Percentiles rank a stretch among this genome's conserved stretches.
Evolutionary conservation across 2,113 vertebrate species (phyloP).

Genomic region (Brevimyrus niger): DNA sequence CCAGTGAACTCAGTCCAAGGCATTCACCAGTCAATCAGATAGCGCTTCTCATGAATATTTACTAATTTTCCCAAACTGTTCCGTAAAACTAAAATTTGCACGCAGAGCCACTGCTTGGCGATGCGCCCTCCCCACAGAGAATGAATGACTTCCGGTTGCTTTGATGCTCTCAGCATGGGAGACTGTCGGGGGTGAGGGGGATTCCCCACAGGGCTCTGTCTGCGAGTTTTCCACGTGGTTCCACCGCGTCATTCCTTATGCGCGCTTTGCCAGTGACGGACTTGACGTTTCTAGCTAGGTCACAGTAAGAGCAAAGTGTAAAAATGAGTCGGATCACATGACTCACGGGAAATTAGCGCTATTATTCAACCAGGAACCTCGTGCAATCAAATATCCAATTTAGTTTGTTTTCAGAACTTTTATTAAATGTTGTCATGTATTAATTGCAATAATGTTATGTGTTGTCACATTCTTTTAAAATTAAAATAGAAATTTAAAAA

Average conservation of each 20-base stretch:
- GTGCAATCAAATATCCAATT: conserved; percentile 3
- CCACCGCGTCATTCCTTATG: neutral
- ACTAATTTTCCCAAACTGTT: neutral
- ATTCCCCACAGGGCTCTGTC: neutral
- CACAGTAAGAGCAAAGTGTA: too few relatives aligned
- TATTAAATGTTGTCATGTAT: conserved; percentile 8
- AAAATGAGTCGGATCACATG: neutral
- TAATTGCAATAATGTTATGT: neutral
- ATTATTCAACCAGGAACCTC: neutral
- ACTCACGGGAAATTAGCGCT: neutral
- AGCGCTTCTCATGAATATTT: neutral
- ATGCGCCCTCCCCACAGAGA: neutral
- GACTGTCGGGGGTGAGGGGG: neutral
- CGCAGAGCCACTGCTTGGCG: too few relatives aligned
- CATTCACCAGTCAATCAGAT: neutral
- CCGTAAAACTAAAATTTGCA: neutral
- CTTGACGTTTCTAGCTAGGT: neutral
- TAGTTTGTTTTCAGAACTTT: conserved; percentile 11
- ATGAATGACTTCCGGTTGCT: neutral
- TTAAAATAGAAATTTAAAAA: neutral
- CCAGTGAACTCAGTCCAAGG: neutral
- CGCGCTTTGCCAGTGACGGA: neutral
- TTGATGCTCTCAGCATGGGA: neutral
- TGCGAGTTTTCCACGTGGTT: neutral
- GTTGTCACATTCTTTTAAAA: neutral